These are phyloP conservation scores for Nasonia giraulti DNA, from an alignment of 1,140 invertebrate genomes.

Conservation along the genomic window DNA sequence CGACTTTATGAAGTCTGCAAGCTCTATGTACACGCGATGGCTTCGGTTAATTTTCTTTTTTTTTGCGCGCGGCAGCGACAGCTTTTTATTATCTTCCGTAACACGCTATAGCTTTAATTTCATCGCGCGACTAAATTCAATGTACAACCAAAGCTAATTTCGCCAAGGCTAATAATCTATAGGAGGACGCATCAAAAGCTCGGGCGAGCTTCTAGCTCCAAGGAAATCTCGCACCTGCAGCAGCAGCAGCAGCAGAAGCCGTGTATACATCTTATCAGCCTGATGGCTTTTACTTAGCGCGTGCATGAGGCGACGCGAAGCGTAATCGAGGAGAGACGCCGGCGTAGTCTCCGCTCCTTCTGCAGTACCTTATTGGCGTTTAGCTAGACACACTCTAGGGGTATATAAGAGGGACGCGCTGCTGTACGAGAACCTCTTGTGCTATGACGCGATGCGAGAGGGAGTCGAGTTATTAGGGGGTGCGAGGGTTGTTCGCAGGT, in stretches of 20 bases:
- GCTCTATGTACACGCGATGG: not conserved
- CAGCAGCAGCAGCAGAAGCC: not conserved
- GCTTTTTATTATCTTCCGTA: not conserved
- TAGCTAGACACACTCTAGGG: not conserved
- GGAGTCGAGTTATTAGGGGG: not conserved
- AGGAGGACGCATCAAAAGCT: not conserved
- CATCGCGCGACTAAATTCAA: no score
- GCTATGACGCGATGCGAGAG: not conserved
- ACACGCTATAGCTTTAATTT: no score
- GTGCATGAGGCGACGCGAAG: not conserved
- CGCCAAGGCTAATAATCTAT: not conserved
- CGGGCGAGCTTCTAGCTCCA: no score
- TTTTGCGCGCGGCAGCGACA: no score
- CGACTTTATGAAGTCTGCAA: not conserved
- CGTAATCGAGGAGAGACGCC: not conserved
- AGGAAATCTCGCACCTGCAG: not conserved
- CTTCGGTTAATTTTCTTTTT: slow-evolving; percentile 1
- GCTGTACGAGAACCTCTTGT: not conserved
- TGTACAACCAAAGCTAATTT: no score
- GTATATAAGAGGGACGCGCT: not conserved
- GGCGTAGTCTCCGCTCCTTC: not conserved
- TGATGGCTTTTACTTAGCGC: slow-evolving; percentile 23
- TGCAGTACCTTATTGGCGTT: not conserved
- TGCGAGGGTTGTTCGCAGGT: no score
- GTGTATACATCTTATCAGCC: not conserved